Conservation (phyloP, 2,113 vertebrate species). For the Archocentrus centrarchus region DNA sequence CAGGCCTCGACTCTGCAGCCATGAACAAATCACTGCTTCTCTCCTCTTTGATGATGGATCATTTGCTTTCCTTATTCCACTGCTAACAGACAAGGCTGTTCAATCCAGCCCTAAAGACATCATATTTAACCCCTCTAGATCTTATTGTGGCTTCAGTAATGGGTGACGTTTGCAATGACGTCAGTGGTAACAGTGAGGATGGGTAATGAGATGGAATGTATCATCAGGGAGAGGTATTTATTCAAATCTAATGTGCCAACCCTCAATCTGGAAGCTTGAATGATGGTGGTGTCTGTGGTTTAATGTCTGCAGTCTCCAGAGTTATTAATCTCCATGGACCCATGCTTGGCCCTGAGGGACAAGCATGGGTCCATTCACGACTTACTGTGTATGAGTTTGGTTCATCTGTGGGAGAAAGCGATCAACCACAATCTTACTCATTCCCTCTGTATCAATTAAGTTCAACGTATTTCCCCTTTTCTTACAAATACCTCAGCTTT, state of each 20-base stretch:
- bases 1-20: conserved; percentile 12
- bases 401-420: not conserved
- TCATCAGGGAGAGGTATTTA: conserved; percentile 44
- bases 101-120: conserved; percentile 9
- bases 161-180: conserved; percentile 19
- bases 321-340: conserved; percentile 73
- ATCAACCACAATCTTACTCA: not conserved
- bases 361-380: conserved; percentile 33
- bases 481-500: conserved; percentile 45
- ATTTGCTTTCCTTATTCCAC: conserved; percentile 48
- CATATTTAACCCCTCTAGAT: conserved; percentile 21
- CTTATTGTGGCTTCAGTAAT: conserved; percentile 6
- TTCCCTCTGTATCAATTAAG: conserved; percentile 13
- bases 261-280: conserved; percentile 69
- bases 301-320: conserved; percentile 38
- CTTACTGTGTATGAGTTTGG: conserved; percentile 36
- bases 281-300: conserved; percentile 61
- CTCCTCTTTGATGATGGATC: conserved; percentile 36
- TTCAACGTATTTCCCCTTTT: not conserved
- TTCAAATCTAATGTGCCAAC: conserved; percentile 64
- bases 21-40: conserved; percentile 46
- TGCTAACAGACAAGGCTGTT: conserved; percentile 34
- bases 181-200: conserved; percentile 32
- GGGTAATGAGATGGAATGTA: conserved; percentile 49
- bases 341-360: conserved; percentile 27